Conservation (phyloP, 2,113 vertebrate genomes). For the cat (Felis catus) region DNA sequence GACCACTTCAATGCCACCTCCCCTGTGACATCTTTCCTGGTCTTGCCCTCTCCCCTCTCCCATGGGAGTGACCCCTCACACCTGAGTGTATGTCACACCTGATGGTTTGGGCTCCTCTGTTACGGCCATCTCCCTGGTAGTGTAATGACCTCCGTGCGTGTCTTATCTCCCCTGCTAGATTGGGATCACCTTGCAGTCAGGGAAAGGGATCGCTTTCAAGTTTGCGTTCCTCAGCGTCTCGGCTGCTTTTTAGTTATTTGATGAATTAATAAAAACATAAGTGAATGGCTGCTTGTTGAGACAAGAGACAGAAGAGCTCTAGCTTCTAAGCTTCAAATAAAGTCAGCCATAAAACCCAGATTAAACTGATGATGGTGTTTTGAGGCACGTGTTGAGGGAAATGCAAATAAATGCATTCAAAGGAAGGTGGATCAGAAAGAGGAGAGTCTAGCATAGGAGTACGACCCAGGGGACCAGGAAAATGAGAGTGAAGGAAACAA, state of each 20-base stretch:
- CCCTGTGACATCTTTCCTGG: not conserved
- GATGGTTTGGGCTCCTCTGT: not conserved
- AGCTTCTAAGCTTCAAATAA: slow-evolving; percentile 2
- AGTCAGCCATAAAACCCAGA: slow-evolving; percentile 4
- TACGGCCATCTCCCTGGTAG: not conserved
- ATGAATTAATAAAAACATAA: slow-evolving; percentile 42
- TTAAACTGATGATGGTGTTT: slow-evolving; percentile 31
- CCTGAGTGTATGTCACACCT: not conserved
- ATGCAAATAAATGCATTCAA: slow-evolving; percentile 55
- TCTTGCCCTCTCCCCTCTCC: not conserved
- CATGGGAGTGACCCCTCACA: fast-evolving
- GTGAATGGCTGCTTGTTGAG: not conserved
- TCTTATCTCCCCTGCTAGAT: not conserved
- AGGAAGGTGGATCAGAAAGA: slow-evolving; percentile 17
- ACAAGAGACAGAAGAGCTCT: not conserved
- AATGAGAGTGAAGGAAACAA: slow-evolving; percentile 18
- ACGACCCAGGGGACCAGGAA: slow-evolving; percentile 36
- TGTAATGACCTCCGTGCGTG: not conserved
- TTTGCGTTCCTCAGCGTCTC: not conserved
- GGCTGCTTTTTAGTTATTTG: not conserved
- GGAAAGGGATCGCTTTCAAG: not conserved
- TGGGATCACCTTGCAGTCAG: not conserved
- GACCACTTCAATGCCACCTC: not conserved
- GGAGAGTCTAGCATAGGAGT: not conserved
- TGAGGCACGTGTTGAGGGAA: not conserved